These are phyloP conservation scores for Eilema caniola DNA, from an alignment of 2,888 invertebrate genomes.

Conservation along the genomic window DNA sequence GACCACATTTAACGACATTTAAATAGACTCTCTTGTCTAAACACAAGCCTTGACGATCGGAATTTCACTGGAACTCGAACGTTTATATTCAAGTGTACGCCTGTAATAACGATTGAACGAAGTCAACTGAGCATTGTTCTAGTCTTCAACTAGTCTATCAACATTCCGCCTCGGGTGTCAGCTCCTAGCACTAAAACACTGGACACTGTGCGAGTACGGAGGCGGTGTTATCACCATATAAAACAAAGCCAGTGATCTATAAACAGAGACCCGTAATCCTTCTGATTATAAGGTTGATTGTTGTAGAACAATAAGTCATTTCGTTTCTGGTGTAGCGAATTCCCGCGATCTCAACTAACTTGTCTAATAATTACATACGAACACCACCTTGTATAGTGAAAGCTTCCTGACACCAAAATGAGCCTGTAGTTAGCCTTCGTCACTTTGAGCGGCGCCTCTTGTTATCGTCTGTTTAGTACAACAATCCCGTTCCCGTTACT, in stretches of 20 bases:
- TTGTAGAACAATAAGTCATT: slow-evolving; percentile 72
- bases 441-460: slow-evolving; percentile 38
- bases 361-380: slow-evolving; percentile 64
- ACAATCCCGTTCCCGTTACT: neutral
- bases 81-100: slow-evolving; percentile 41
- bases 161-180: slow-evolving; percentile 67
- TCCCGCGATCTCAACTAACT: slow-evolving; percentile 68
- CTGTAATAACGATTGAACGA: slow-evolving; percentile 53
- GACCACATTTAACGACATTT: neutral
- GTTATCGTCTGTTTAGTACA: slow-evolving; percentile 12
- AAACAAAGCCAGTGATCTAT: slow-evolving; percentile 36
- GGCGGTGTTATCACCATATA: slow-evolving; percentile 52
- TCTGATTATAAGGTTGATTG: slow-evolving; percentile 65
- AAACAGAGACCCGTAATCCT: slow-evolving; percentile 38
- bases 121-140: slow-evolving; percentile 65
- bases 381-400: slow-evolving; percentile 67
- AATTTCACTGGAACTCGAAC: slow-evolving; percentile 35
- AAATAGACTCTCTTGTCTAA: slow-evolving; percentile 8
- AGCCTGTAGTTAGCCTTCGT: slow-evolving; percentile 54
- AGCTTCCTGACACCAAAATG: slow-evolving; percentile 68
- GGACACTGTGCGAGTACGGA: slow-evolving; percentile 33
- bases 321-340: slow-evolving; percentile 54
- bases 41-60: slow-evolving; percentile 24
- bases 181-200: slow-evolving; percentile 54
- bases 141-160: slow-evolving; percentile 68